A percentile compares a stretch with the other conserved stretches of the same genome.
phyloP scores from a whole-genome alignment of 2,888 invertebrate species.

The Zygaena filipendulae region DNA sequence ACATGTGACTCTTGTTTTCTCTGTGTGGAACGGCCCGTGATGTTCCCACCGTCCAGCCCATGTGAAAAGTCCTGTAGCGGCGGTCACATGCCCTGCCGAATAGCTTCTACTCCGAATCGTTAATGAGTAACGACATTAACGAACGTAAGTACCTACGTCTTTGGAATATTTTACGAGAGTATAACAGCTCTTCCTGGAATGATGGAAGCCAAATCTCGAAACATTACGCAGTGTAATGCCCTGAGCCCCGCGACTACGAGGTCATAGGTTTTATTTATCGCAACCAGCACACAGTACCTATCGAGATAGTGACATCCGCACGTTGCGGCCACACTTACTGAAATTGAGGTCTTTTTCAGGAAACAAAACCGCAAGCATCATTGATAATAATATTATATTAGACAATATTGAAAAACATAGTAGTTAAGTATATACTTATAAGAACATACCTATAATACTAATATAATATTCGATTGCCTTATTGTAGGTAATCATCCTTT shows the following conservation, averaged over 20 bases:
- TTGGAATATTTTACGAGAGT: neutral
- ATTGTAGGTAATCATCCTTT: too few species aligned
- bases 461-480: too few species aligned
- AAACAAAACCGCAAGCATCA: slow-evolving; percentile 59
- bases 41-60: slow-evolving; percentile 46
- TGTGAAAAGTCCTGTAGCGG: slow-evolving; percentile 50
- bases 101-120: slow-evolving; percentile 31
- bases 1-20: slow-evolving; percentile 61
- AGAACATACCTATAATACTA: too few species aligned
- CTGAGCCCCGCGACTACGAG: too few species aligned
- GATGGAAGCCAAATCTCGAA: too few species aligned
- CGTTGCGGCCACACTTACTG: slow-evolving; percentile 27
- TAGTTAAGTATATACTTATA: too few species aligned
- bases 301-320: slow-evolving; percentile 55
- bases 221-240: too few species aligned
- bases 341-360: slow-evolving; percentile 49
- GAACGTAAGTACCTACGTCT: slow-evolving; percentile 18
- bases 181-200: slow-evolving; percentile 12
- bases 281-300: too few species aligned
- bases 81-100: slow-evolving; percentile 46
- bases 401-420: too few species aligned
- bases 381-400: too few species aligned
- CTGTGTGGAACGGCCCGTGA: slow-evolving; percentile 36
- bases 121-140: slow-evolving; percentile 51
- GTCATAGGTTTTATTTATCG: too few species aligned